phyloP scores from a whole-genome alignment of 2,113 vertebrate genomes.

The Sarotherodon lohbergeri region DNA sequence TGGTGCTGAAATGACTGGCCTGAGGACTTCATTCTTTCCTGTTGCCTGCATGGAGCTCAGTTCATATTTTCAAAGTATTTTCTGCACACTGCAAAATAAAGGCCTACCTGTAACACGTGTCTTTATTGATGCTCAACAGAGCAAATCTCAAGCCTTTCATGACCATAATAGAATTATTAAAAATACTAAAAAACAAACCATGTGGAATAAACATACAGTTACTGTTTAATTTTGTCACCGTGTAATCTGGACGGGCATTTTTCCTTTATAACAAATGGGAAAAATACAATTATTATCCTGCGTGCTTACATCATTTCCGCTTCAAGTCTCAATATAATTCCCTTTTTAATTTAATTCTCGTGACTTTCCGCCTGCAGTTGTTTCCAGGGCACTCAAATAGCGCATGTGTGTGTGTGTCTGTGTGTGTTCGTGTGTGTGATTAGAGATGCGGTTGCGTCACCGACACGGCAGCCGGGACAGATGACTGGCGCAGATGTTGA shows the following conservation, averaged over 20 bases:
- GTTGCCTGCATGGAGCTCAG: neutral
- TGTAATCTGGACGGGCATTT: neutral
- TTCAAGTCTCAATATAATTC: neutral
- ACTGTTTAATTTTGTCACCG: neutral
- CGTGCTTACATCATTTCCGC: neutral
- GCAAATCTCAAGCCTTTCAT: neutral
- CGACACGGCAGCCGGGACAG: constrained; percentile 33
- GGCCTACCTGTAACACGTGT: neutral
- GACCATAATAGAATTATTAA: neutral
- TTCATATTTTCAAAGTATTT: neutral
- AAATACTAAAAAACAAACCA: neutral
- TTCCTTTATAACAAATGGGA: neutral
- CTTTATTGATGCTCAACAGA: neutral
- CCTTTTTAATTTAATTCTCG: neutral
- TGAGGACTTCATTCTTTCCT: neutral
- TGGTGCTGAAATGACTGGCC: constrained; percentile 47
- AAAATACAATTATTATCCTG: neutral
- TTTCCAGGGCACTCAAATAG: constrained; percentile 5
- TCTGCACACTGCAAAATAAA: neutral
- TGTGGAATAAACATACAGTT: neutral
- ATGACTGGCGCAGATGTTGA: constrained; percentile 48
- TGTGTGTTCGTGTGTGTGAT: constrained; percentile 2
- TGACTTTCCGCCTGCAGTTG: neutral
- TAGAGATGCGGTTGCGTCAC: constrained; percentile 49
- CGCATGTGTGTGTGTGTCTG: neutral